Base-by-base conservation (phyloP, 2,888 invertebrate species). In the Epistrophe grossulariae region DNA sequence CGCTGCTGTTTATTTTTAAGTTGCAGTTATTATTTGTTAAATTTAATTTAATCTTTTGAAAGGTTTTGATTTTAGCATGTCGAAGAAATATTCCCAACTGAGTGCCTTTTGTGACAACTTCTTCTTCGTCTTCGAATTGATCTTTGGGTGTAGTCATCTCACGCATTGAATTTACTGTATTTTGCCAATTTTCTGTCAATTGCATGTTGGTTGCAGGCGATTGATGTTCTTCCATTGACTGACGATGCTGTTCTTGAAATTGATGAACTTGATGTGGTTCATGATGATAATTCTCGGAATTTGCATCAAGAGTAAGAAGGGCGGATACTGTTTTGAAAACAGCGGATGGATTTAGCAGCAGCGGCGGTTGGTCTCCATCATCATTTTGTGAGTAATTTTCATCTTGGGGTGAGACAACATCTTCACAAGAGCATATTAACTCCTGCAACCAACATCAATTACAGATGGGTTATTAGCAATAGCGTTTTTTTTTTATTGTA, bases 401-500 rank as follows among this genome's bases (percentile, higher is more conserved):
- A 89, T 90, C 91, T 85, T 90, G 89, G 90, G 90, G 88, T 84
- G 91, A 91, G 93, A 93, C 93, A 94, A 93, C 92, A 95, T 95
- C 95, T 91, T 94, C 94, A 93, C 95, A 93, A 93, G 94, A 94
- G 93, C 95, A 95, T 93, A 95, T 93, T 93, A 93, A 94, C 94
- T 95, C 95, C 95, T 95, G 95, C 94, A 95, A 95, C 93, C 93
- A 93, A 93, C 93, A 93, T 95, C 93, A 93, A 93, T 94, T 92
- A 92, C 92, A 92, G 92, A 91, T 91, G 89, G 89, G 83, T 88
- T 88, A 76, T 88, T 83, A 83, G 80, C 82, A 84, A 88, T 71
- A 77, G 73, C 77, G 77, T 43, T 15, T 76, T 73, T 76, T 73
- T 80, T 77, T 82, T 71, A 79, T 81, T 84, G 74, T 71, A 78